Conservation (phyloP, 1,140 invertebrate species). For the Halictus rubicundus region DNA sequence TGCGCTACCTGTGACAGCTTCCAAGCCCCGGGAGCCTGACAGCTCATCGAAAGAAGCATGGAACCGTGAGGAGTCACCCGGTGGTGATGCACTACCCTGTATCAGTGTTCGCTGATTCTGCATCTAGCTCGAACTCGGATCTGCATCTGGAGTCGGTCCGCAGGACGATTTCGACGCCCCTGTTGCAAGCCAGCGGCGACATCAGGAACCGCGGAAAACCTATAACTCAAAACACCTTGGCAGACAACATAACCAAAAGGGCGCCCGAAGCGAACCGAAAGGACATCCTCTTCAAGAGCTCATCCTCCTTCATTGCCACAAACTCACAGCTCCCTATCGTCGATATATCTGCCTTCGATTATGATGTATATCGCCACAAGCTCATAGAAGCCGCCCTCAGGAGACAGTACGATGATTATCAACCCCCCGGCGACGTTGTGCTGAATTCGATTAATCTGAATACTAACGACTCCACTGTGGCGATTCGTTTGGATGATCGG, state of each 20-base stretch:
- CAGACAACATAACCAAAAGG: no score
- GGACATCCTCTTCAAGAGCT: constrained; percentile 35
- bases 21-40: no score
- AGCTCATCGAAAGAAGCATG: not conserved
- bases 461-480: constrained; percentile 57
- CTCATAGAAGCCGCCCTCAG: constrained; percentile 67
- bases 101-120: constrained; percentile 44
- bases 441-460: constrained; percentile 72
- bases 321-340: constrained; percentile 59
- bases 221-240: no score
- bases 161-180: constrained; percentile 49
- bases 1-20: no score
- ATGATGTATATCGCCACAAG: constrained; percentile 68
- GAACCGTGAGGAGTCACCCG: not conserved
- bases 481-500: constrained; percentile 47
- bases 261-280: not conserved
- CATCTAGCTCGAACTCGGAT: constrained; percentile 58
- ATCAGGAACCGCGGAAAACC: not conserved
- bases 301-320: constrained; percentile 56
- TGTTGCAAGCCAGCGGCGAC: constrained; percentile 2
- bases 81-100: constrained; percentile 67
- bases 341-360: constrained; percentile 69
- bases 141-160: constrained; percentile 33
- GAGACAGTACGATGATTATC: constrained; percentile 66
- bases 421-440: constrained; percentile 70